Base-by-base conservation (phyloP, 2,113 vertebrate species). In the Miniopterus natalensis region DNA sequence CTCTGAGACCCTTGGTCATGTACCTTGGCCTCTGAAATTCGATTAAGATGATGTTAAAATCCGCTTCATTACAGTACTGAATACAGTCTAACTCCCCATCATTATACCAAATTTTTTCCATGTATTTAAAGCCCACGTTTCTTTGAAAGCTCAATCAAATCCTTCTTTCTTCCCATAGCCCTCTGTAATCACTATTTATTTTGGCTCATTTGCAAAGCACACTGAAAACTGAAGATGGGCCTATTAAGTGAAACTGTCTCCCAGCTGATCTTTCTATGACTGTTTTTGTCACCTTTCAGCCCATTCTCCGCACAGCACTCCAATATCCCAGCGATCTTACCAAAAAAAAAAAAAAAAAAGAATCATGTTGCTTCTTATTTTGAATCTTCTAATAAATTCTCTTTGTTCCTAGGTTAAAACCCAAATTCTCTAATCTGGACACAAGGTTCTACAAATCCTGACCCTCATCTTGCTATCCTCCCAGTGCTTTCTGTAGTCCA, bases 131-230 rank as follows among this genome's bases (percentile, higher is more conserved):
- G 23, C 36, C 53, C 12, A 9, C 0, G 0, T 81, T 78, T 88
- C 65, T 90, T 84, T 71, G 51, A 91, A 92, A 93, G 40, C 66
- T 84, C 45, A 79, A 21, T 92, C 51, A 57, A 36, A 55, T 31
- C 36, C 27, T 65, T 77, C 31, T 3, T 78, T 20, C 51, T 61
- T 61, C 31, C 27, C 45, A n/a, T 14, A 70, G 18, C 5, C 12
- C n/a, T 70, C 57, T 18, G 4, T 6, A 74, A 80, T 55, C 68
- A 77, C 40, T 53, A 68, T 59, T 94, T 87, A 84, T 71, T 86
- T 75, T 21, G 45, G 29, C 36, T 83, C 61, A 1, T 80, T 92
- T 47, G 40, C 55, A 49, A 90, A 55, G 42, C n/a, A 20, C 42
- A 65, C 13, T 40, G 47, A 80, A 49, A 95, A 92, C 36, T n/a